These are phyloP conservation scores for Oscheius sp. DNA, from an alignment of 2,888 invertebrate species.

Conservation along the genomic window DNA sequence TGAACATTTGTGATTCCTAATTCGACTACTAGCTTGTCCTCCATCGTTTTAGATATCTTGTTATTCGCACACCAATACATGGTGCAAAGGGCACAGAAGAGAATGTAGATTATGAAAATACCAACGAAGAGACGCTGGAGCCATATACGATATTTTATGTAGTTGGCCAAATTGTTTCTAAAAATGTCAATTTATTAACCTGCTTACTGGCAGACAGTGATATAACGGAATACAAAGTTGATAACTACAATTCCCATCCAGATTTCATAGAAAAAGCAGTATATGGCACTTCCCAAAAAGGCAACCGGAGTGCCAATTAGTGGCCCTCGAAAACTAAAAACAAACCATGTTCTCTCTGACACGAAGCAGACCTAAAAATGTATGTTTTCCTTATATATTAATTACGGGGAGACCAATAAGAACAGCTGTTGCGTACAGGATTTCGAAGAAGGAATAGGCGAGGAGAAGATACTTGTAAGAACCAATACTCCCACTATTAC, in stretches of 20 bases:
- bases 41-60: conserved; percentile 13
- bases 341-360: conserved; percentile 18
- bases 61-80: conserved; percentile 19
- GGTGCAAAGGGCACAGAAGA: conserved; percentile 3
- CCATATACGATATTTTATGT: background rate
- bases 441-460: conserved; percentile 12
- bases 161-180: background rate
- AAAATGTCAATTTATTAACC: background rate
- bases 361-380: conserved; percentile 17
- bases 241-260: conserved; percentile 21
- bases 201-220: conserved; percentile 3
- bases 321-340: conserved; percentile 21
- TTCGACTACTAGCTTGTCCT: conserved; percentile 14
- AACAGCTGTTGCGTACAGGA: conserved; percentile 14
- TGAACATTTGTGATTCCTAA: conserved; percentile 1
- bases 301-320: conserved; percentile 15
- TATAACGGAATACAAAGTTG: conserved; percentile 12
- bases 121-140: background rate
- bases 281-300: conserved; percentile 10
- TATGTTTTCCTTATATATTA: background rate
- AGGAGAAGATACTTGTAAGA: conserved; percentile 10
- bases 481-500: background rate
- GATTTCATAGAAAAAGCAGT: conserved; percentile 21
- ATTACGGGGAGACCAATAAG: conserved; percentile 14
- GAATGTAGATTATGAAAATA: background rate